A percentile compares a stretch with the other conserved stretches of the same genome.
Conservation (phyloP, 2,888 invertebrate species). For the Aethes cnicana region DNA sequence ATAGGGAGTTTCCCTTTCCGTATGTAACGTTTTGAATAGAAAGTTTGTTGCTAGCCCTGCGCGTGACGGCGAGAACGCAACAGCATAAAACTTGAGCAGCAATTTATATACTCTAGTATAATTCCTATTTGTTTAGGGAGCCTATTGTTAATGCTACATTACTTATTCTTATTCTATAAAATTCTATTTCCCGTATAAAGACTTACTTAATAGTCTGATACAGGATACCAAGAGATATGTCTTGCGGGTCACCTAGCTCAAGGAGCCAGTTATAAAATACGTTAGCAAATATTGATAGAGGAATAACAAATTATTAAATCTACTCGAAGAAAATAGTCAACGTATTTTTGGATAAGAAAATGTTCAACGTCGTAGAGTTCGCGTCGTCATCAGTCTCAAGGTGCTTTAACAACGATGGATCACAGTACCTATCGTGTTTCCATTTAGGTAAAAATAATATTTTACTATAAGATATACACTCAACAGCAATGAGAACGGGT, state of each 20-base stretch:
- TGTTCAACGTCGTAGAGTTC: slow-evolving; percentile 44
- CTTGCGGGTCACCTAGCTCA: slow-evolving; percentile 38
- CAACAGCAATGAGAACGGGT: too few relatives aligned
- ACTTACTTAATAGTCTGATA: slow-evolving; percentile 11
- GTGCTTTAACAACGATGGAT: slow-evolving; percentile 55
- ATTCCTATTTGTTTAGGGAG: background rate
- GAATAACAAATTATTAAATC: slow-evolving; percentile 28
- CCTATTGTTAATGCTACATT: slow-evolving; percentile 6
- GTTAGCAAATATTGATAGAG: slow-evolving; percentile 34
- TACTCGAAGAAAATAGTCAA: slow-evolving; percentile 61
- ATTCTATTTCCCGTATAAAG: slow-evolving; percentile 1
- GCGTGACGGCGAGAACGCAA: too few relatives aligned
- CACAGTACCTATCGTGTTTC: slow-evolving; percentile 1
- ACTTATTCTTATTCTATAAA: slow-evolving; percentile 17
- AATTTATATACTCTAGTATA: too few relatives aligned
- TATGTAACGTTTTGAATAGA: too few relatives aligned
- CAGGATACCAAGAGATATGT: slow-evolving; percentile 40
- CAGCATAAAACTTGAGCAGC: too few relatives aligned
- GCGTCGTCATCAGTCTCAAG: slow-evolving; percentile 66
- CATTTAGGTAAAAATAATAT: slow-evolving; percentile 11
- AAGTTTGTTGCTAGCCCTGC: too few relatives aligned
- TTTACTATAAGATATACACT: slow-evolving; percentile 5
- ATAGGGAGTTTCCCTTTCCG: too few relatives aligned
- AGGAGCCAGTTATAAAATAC: slow-evolving; percentile 34
- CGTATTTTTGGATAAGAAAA: slow-evolving; percentile 64